A percentile compares a stretch with the other conserved stretches of the same genome.
These are phyloP conservation scores for Apaloderma vittatum DNA, from an alignment of 2,113 vertebrate species.

Conservation along the genomic window DNA sequence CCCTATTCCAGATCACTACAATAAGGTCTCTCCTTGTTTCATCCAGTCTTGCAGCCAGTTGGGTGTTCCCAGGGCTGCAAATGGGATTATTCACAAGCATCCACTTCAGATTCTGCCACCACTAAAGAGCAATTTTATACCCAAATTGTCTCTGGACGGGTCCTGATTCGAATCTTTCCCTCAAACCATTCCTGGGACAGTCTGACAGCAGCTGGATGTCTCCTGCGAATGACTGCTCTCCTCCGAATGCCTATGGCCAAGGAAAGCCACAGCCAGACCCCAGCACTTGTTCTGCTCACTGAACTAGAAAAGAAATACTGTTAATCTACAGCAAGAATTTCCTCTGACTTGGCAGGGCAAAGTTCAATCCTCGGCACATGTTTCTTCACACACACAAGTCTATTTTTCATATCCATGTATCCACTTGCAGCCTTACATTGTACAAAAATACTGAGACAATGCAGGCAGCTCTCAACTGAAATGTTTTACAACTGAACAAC, in stretches of 20 bases:
- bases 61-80: background rate
- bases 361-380: background rate
- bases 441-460: background rate
- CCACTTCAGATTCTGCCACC: background rate
- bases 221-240: fast-evolving
- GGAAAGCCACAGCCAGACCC: background rate
- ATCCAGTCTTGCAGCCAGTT: fast-evolving
- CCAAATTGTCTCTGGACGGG: background rate
- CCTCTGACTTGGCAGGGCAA: background rate
- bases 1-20: background rate
- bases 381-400: background rate
- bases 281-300: background rate
- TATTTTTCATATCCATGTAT: background rate
- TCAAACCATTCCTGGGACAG: fast-evolving
- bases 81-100: background rate
- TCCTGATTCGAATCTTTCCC: background rate
- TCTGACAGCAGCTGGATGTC: background rate
- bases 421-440: background rate
- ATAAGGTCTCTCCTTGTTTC: fast-evolving
- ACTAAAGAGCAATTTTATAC: background rate
- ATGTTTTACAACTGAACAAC: background rate
- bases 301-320: background rate
- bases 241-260: background rate
- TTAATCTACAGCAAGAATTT: background rate
- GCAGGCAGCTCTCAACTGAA: background rate